These are phyloP conservation scores for Cnemophilus loriae DNA, from an alignment of 2,113 vertebrate species.

Conservation along the genomic window DNA sequence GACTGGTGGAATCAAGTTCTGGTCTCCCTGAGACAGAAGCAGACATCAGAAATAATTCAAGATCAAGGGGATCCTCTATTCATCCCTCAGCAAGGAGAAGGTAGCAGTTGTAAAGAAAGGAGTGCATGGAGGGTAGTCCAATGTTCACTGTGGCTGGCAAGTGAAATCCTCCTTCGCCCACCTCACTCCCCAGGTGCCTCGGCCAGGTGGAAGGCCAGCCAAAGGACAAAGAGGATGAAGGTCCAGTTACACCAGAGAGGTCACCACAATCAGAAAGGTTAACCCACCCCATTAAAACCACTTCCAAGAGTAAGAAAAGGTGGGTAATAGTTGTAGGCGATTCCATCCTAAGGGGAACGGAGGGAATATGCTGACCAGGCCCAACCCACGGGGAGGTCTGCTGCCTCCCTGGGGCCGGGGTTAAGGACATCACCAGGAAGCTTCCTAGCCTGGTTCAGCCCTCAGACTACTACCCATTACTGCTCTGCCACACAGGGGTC, in stretches of 20 bases:
- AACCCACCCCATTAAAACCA: neutral
- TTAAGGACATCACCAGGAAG: neutral
- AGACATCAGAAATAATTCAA: neutral
- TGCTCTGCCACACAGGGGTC: fast-evolving
- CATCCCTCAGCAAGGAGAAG: neutral
- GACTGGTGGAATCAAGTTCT: neutral
- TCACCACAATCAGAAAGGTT: neutral
- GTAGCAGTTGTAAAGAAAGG: neutral
- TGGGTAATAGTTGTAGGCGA: fast-evolving
- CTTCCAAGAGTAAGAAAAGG: neutral
- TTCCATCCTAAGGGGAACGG: neutral
- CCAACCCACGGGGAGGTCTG: neutral
- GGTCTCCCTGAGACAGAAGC: neutral
- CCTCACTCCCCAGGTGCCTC: neutral
- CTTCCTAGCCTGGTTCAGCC: neutral
- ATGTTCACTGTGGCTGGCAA: neutral
- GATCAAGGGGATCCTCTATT: neutral
- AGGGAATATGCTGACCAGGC: neutral
- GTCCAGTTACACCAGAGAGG: neutral
- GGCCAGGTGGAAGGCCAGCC: neutral
- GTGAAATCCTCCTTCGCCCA: neutral
- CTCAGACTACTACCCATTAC: neutral
- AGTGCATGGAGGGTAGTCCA: neutral
- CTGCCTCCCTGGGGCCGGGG: neutral
- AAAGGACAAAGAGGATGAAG: neutral